Evolutionary conservation across 2,113 vertebrate species (phyloP), one percentile per base, ranked within the genome.

Genomic region (human): DNA sequence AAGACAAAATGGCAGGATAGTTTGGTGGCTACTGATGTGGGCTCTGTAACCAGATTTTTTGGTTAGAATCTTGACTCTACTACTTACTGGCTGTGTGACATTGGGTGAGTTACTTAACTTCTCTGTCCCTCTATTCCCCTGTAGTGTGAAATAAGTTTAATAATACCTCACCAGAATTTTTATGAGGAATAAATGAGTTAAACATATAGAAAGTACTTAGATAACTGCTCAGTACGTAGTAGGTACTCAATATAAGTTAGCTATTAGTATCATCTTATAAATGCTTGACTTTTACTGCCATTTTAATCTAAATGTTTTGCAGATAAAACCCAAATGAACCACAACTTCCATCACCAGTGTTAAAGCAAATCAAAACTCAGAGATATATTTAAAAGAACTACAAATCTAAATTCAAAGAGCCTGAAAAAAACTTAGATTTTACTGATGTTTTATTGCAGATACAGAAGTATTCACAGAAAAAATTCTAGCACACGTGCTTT

Each of bases 401-500:
- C 3, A 88, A 92, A 83, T 91, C 14, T 10, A 70, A 96, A 82
- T 43, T 78, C 32, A 48, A 90, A 64, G 8, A 13, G 0, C 12
- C 59, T 87, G 35, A 59, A 95, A 92, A 96, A 40, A 93, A 61
- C 5, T 66, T 70, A 70, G 11, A n/a, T 78, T 84, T 87, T 86
- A 92, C 38, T 16, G 5, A 75, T 27, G 4, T 2, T 3, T 55
- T 88, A 75, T 78, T 73, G 13, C 2, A 38, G 30, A 92, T n/a
- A 73, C 0, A n/a, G 13, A 57, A 87, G 38, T 89, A 57, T 9
- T 18, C 11, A 73, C 12, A 92, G 43, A n/a, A 75, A 81, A 95
- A 95, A 40, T 32, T 81, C 32, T 27, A 81, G 32, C 20, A 55
- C 8, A 23, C 57, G 6, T 35, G 4, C 8, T 96, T 84, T 89